Base-by-base conservation (phyloP, 2,888 invertebrate species). In the Griposia aprilina region DNA sequence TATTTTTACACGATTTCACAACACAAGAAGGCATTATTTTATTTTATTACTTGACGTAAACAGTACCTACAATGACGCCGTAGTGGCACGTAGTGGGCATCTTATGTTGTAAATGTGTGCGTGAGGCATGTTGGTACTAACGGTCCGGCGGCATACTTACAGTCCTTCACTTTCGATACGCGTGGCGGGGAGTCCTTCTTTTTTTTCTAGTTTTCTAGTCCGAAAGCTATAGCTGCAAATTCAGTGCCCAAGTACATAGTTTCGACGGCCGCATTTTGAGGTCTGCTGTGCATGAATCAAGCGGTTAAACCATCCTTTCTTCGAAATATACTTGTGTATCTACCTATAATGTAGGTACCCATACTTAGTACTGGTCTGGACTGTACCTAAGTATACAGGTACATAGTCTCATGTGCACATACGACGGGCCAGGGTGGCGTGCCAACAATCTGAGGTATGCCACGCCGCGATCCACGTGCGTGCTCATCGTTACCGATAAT, bases 401-500 rank as follows among this genome's bases (percentile, higher is more conserved):
- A 80, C 73, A 79, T 79, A 78, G 50, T 26, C 69, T 78, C 76
- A 78, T 85, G 81, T 83, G 80, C 81, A 87, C 76, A 77, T 82
- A 87, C 74, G 74, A 0, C 52, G 82, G 83, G 80, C 45, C 71
- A 60, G 74, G 78, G 78, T 72, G 80, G 84, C 83, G 83, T 73
- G 79, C 79, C 87, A 83, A 82, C 90, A 81, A 90, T 89, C 89
- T 83, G 80, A 90, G 88, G 89, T 87, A 89, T 88, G 86, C 87
- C 86, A 77, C 80, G 74, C 30, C 57, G 73, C 70, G 69, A 76
- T 41, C 79, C 85, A 75, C 82, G 74, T 82, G 87, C 85, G 81
- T 82, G 88, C 83, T 75, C 70, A 13, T 55, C 73, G 30, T 23
- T 41, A 63, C 66, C 30, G 75, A 76, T 70, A 57, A 57, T 60